Conservation (phyloP, 2,888 invertebrate genomes). For the Erebia aethiops region DNA sequence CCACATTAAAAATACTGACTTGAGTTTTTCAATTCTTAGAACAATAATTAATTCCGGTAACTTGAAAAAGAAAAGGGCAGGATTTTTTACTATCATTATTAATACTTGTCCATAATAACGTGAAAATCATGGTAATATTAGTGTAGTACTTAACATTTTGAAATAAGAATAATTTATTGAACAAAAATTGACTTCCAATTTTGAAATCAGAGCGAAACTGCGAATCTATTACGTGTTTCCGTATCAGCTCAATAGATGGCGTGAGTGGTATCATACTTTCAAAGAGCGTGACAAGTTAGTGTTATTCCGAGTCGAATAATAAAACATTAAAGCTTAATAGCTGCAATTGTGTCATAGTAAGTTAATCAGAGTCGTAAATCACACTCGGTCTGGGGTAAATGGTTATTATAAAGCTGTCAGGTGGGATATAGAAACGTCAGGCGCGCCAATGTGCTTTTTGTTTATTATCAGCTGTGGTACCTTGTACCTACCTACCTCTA, state of each 20-base stretch:
- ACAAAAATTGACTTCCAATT: background rate
- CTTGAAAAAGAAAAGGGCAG: too few species aligned
- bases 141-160: too few species aligned
- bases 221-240: background rate
- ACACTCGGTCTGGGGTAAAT: conserved; percentile 23
- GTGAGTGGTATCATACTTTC: conserved; percentile 40
- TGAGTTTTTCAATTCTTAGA: too few species aligned
- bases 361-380: conserved; percentile 42
- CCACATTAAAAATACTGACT: too few species aligned
- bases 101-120: background rate
- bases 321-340: conserved; percentile 28
- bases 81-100: background rate
- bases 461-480: conserved; percentile 18
- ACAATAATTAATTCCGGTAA: too few species aligned
- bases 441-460: conserved; percentile 29
- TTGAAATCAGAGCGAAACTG: background rate
- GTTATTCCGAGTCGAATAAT: conserved; percentile 15
- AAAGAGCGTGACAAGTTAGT: conserved; percentile 15
- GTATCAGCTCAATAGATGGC: conserved; percentile 49
- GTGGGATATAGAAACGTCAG: conserved; percentile 32
- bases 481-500: background rate
- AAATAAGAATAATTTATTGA: background rate
- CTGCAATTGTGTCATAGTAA: conserved; percentile 34
- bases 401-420: conserved; percentile 33
- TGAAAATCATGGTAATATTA: background rate